A percentile compares a stretch with the other conserved stretches of the same genome.
Evolutionary conservation across 2,888 invertebrate genomes (phyloP).

Genomic region (Pristionchus fissidentatus): DNA sequence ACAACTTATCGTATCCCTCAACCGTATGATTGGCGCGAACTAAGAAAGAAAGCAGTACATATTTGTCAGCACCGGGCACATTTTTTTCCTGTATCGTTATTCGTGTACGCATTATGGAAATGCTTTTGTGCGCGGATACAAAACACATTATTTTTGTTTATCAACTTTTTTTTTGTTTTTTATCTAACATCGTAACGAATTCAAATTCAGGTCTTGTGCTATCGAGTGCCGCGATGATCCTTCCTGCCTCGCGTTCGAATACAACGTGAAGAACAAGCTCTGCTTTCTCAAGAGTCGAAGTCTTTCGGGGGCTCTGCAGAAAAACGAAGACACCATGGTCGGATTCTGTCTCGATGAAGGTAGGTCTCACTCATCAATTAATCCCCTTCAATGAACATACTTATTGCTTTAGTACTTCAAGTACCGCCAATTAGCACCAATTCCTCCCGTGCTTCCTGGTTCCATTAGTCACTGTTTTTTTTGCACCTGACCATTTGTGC

Average conservation of each 20-base stretch:
- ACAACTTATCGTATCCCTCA: no score
- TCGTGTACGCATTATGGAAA: no score
- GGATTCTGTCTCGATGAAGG: constrained; percentile 60
- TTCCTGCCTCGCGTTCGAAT: constrained; percentile 60
- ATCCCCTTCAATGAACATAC: neutral
- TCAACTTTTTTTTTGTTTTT: no score
- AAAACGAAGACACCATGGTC: constrained; percentile 54
- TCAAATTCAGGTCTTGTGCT: constrained; percentile 51
- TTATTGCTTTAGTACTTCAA: neutral
- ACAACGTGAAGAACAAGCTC: constrained; percentile 50
- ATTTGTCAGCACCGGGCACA: no score
- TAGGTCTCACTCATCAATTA: neutral
- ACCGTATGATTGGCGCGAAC: no score
- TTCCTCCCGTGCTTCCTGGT: neutral
- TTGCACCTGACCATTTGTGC: neutral
- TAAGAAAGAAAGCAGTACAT: no score
- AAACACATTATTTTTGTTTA: no score
- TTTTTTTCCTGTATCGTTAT: no score
- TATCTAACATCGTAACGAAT: constrained; percentile 26
- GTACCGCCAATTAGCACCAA: neutral
- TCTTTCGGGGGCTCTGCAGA: constrained; percentile 52
- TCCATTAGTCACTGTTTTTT: neutral
- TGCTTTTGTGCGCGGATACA: no score
- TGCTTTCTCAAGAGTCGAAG: constrained; percentile 58
- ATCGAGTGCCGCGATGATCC: constrained; percentile 57